Percentiles rank a stretch among this genome's conserved stretches.
Conservation (phyloP, 1,140 invertebrate species). For the Drosophila guanche region DNA sequence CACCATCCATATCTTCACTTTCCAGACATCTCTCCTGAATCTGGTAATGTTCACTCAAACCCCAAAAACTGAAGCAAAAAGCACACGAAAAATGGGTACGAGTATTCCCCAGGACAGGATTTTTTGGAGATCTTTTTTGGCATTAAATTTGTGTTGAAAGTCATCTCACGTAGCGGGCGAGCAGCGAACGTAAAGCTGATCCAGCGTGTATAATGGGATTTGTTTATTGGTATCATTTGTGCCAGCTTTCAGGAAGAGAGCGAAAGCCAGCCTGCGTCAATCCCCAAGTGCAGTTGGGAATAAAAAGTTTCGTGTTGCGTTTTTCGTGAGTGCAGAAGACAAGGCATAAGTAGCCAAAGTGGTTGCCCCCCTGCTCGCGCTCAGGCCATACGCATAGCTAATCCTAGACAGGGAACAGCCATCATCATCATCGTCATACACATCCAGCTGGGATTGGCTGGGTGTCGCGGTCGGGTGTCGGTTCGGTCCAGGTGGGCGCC, state of each 20-base stretch:
- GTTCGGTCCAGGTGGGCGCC: slow-evolving; percentile 39
- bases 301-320: slow-evolving; percentile 77
- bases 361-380: slow-evolving; percentile 25
- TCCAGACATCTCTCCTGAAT: too few species aligned
- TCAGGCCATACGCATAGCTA: slow-evolving; percentile 58
- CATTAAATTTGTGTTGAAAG: slow-evolving; percentile 62
- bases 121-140: slow-evolving; percentile 38
- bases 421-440: slow-evolving; percentile 40
- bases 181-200: slow-evolving; percentile 79
- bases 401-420: slow-evolving; percentile 59
- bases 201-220: slow-evolving; percentile 83
- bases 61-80: too few species aligned
- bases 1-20: too few species aligned
- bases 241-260: slow-evolving; percentile 50
- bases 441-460: slow-evolving; percentile 55
- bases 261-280: background rate
- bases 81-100: slow-evolving; percentile 8
- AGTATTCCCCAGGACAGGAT: too few species aligned
- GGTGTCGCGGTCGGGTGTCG: background rate
- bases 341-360: slow-evolving; percentile 68
- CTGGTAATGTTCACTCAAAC: too few species aligned
- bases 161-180: slow-evolving; percentile 78
- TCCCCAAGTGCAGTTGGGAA: slow-evolving; percentile 15
- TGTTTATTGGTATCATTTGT: slow-evolving; percentile 84
- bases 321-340: slow-evolving; percentile 68